Conservation (phyloP, 2,888 invertebrate genomes). For the Anorthoa munda region DNA sequence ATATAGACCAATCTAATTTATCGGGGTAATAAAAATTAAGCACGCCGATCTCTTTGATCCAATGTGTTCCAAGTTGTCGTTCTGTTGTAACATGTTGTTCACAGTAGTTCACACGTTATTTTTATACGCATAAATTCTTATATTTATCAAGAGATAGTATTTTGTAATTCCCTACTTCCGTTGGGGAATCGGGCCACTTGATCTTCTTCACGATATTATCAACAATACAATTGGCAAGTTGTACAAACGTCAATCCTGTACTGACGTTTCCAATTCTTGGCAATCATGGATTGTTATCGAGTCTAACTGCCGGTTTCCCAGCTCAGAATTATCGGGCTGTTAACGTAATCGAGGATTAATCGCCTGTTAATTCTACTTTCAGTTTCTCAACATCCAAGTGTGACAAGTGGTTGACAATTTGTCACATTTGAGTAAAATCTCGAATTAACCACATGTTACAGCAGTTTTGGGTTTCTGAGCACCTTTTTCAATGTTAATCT, state of each 20-base stretch:
- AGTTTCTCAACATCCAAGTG: too few species aligned
- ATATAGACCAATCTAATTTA: conserved; percentile 69
- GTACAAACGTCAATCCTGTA: not conserved
- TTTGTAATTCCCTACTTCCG: not conserved
- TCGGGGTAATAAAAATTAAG: conserved; percentile 71
- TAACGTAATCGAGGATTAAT: too few species aligned
- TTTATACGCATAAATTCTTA: conserved; percentile 17
- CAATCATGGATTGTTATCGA: conserved; percentile 4
- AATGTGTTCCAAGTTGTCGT: conserved; percentile 51
- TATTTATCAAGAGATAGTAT: not conserved
- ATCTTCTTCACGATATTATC: conserved; percentile 6
- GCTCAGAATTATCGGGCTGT: too few species aligned
- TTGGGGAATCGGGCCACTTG: not conserved
- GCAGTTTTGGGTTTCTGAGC: too few species aligned
- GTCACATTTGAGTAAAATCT: too few species aligned
- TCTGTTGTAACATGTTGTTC: conserved; percentile 42
- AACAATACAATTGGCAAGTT: conserved; percentile 17
- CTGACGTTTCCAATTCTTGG: conserved; percentile 30
- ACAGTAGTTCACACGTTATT: conserved; percentile 44
- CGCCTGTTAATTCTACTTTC: too few species aligned
- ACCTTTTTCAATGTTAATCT: too few species aligned
- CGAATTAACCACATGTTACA: too few species aligned
- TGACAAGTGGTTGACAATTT: too few species aligned
- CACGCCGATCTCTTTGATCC: conserved; percentile 70
- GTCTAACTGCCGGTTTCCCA: too few species aligned